Conservation (phyloP, 2,797 vertebrate genomes). For the Astyanax mexicanus region DNA sequence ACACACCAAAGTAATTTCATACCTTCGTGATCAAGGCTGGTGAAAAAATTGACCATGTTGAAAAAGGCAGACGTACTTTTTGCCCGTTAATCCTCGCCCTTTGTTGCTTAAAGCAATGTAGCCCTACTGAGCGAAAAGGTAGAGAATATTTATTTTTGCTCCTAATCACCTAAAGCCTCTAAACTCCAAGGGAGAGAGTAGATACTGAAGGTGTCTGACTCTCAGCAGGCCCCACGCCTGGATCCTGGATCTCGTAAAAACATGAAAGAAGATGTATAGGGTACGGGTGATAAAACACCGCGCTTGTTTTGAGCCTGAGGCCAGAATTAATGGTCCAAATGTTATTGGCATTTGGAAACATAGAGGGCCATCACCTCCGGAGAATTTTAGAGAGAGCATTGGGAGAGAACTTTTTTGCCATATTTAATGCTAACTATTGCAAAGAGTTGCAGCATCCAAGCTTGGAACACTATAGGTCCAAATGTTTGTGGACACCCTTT, state of each 20-base stretch:
- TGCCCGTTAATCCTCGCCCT: slow-evolving; percentile 46
- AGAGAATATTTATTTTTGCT: slow-evolving; percentile 49
- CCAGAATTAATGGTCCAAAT: slow-evolving; percentile 54
- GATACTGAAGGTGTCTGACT: slow-evolving; percentile 33
- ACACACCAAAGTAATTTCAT: slow-evolving; percentile 54
- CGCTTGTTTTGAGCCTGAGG: slow-evolving; percentile 43
- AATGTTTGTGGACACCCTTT: no score
- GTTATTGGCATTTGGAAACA: slow-evolving; percentile 43
- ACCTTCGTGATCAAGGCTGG: slow-evolving; percentile 49
- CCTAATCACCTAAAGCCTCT: slow-evolving; percentile 55
- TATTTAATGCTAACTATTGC: slow-evolving; percentile 11
- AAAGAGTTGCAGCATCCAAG: background rate
- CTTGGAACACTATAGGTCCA: background rate
- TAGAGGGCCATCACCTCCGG: slow-evolving; percentile 34
- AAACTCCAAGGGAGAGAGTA: slow-evolving; percentile 46
- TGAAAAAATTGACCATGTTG: slow-evolving; percentile 35
- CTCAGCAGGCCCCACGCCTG: slow-evolving; percentile 11
- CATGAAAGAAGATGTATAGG: slow-evolving; percentile 7
- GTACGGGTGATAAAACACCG: slow-evolving; percentile 38
- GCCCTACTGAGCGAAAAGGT: slow-evolving; percentile 7
- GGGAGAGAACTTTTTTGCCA: slow-evolving; percentile 11
- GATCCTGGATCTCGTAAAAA: slow-evolving; percentile 30
- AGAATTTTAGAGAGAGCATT: slow-evolving; percentile 20
- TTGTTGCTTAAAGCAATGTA: slow-evolving; percentile 34
- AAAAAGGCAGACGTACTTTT: slow-evolving; percentile 28